A percentile compares a stretch with the other conserved stretches of the same genome.
phyloP scores from a whole-genome alignment of 1,140 invertebrate species.

The Paraescarpia echinospica region DNA sequence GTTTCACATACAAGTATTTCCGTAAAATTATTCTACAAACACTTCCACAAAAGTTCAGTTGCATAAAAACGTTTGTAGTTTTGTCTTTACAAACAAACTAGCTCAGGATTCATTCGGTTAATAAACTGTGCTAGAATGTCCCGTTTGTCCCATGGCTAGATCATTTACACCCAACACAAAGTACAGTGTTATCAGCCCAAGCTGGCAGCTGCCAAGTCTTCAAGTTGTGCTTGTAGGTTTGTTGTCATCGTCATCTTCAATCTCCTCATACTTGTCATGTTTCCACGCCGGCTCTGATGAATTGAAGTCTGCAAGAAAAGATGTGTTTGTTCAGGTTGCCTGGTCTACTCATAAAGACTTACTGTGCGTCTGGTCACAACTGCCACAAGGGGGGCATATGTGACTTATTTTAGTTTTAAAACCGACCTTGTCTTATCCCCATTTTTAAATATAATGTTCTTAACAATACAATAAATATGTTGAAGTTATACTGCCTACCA shows the following conservation, averaged over 20 bases:
- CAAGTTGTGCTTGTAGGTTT: background rate
- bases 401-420: no score
- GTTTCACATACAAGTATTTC: no score
- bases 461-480: no score
- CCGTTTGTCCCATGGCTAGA: background rate
- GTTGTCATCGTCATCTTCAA: background rate
- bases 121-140: background rate
- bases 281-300: slow-evolving; percentile 14
- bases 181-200: background rate
- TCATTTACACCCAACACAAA: background rate
- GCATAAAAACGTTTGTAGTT: background rate
- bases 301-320: background rate
- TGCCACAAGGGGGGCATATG: no score
- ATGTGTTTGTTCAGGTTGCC: background rate
- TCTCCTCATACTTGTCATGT: slow-evolving; percentile 24
- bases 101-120: background rate
- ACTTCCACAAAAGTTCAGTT: background rate
- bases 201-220: background rate
- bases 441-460: no score
- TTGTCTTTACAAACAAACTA: background rate
- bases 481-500: no score
- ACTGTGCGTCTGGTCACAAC: no score
- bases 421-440: no score
- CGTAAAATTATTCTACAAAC: background rate
- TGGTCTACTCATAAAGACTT: background rate